Base-by-base conservation (phyloP, 1,140 invertebrate species). In the Pseudomyrmex concolor region DNA sequence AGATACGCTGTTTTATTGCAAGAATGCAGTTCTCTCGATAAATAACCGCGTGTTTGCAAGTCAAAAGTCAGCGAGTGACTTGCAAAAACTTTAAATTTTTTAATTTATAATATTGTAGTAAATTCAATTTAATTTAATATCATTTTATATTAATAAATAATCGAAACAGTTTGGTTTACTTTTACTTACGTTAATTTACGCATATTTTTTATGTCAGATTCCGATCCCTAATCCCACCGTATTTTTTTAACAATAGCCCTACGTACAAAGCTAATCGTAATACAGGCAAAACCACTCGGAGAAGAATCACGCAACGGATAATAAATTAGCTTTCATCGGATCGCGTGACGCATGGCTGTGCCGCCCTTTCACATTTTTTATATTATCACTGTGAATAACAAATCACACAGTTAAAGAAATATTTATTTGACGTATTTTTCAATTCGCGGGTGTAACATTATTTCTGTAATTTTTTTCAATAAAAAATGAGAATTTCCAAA, bases 251-350 rank as follows among this genome's bases (percentile, higher is more conserved):
- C 1, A 5, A n/a, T 8, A 54, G 48, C 5, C 19, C 7, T n/a
- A 43, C 34, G 17, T 2, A 13, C n/a, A 48, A 4, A 13, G 19
- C 57, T 57, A 54, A 54, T 54, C 48, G 15, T 19, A 43, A 50
- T 7, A 12, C 25, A n/a, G 7, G 57, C 13, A n/a, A 22, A 45
- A 68, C 34, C 19, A 3, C 12, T 51, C 12, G 3, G 12, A 19
- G 12, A 15, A 64, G 34, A 5, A 78, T 78, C 74, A 57, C 13
- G 74, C 74, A 68, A 78, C 15, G 4, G n/a, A 70, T 68, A 66
- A 57, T 67, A 7, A 71, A 80, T 70, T 70, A 59, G n/a, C 67
- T 78, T 17, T 34, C 66, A 34, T 78, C 22, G 50, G 67, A 34
- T 70, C 66, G 55, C 54, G 54, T 80, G 54, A 70, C 22, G 60